Evolutionary conservation across 2,888 invertebrate species (phyloP), one percentile per base, ranked within the genome.

Genomic region (Chrysolina americana): DNA sequence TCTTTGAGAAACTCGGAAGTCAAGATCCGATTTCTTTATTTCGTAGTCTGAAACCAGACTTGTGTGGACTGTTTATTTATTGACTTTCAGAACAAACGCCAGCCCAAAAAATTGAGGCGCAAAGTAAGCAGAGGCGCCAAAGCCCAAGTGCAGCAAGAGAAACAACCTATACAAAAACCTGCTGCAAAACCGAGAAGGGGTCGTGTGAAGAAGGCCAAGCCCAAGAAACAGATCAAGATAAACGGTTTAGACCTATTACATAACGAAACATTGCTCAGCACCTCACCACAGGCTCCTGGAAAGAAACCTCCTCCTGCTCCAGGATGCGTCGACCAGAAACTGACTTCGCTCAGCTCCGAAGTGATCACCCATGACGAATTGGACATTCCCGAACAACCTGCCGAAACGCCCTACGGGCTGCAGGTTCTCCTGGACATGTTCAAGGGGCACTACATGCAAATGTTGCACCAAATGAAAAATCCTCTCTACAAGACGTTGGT

Each of bases 291-390:
- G 87, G 90, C 91, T 65, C 89, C 90, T 82, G 92, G 93, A 10
- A 93, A 93, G 85, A 93, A 93, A 87, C 90, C 94, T 78, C 95
- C 95, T 50, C 95, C 96, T 41, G 96, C 96, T 64, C 96, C 96
- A 11, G 97, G 97, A 70, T 96, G 96, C 86, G 95, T 97, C 74
- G 97, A 96, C 88, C 96, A 97, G 87, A 96, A 96, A 81, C 89
- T 97, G 74, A 95, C 96, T 4, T 93, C 94, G 62, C 89, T 96
- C 69, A 90, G 90, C 68, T 93, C 94, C 56, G 92, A 92, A 85
- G 48, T 80, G 17, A 90, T 93, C 75, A 91, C 94, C 76, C 96
- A 97, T 87, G 92, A 93, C 71, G 96, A 96, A 89, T 89, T 96
- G 81, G 94, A 95, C 82, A 95, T 96, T 87, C 95, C 96, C 65